Conservation (phyloP, 2,797 vertebrate species). For the Neosilurus mollespiculum region DNA sequence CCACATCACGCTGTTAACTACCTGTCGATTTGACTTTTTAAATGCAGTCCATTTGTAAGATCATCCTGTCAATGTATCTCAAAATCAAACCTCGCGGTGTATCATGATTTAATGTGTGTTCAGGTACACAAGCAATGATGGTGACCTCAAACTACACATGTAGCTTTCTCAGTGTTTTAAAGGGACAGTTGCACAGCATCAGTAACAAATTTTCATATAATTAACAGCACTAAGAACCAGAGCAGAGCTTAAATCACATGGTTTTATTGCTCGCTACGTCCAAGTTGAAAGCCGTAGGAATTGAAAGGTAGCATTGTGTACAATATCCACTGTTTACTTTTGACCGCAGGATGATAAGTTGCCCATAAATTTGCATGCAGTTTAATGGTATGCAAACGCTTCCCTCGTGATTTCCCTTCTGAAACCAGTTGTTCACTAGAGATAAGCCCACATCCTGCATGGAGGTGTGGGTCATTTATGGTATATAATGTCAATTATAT, state of each 20-base stretch:
- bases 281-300: background rate
- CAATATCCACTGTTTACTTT: constrained; percentile 13
- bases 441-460: background rate
- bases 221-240: background rate
- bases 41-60: background rate
- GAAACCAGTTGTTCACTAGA: background rate
- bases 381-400: constrained; percentile 49
- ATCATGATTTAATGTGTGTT: background rate
- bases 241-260: background rate
- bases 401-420: constrained; percentile 49
- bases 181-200: background rate
- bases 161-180: background rate
- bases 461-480: background rate
- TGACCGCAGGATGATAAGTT: constrained; percentile 44
- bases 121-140: background rate
- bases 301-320: constrained; percentile 16
- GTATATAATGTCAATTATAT: background rate
- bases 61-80: background rate
- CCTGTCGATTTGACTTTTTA: background rate
- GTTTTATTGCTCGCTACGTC: background rate
- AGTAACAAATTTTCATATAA: background rate
- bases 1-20: background rate
- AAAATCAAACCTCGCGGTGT: background rate
- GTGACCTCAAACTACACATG: background rate
- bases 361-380: constrained; percentile 36